A percentile compares a stretch with the other conserved stretches of the same genome.
Conservation (phyloP, 2,113 vertebrate species). For the Chionodraco myersi region DNA sequence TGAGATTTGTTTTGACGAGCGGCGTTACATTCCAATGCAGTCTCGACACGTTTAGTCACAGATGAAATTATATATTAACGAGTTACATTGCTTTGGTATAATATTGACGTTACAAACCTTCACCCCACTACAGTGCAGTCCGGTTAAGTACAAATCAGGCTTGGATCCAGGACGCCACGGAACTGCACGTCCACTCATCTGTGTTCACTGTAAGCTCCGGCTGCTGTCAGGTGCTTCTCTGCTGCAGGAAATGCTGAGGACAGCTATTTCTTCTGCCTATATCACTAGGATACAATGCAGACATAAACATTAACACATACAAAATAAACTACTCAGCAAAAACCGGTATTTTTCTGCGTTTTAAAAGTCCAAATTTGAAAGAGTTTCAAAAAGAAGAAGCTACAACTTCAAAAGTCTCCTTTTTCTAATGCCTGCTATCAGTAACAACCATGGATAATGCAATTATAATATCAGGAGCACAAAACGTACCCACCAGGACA, state of each 20-base stretch:
- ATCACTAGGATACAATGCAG: too few relatives aligned
- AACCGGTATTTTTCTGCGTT: too few relatives aligned
- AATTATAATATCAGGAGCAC: too few relatives aligned
- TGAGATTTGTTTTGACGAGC: not conserved
- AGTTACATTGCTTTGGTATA: not conserved
- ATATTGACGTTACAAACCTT: constrained; percentile 35
- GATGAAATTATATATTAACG: not conserved
- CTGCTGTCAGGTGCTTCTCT: constrained; percentile 5
- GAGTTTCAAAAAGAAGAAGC: too few relatives aligned
- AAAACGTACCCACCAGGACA: too few relatives aligned
- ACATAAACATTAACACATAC: too few relatives aligned
- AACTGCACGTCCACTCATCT: not conserved
- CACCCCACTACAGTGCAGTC: not conserved
- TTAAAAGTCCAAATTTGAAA: too few relatives aligned
- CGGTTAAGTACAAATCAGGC: constrained; percentile 3
- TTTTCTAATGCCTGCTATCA: too few relatives aligned
- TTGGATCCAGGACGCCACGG: not conserved
- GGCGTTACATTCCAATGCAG: fast-evolving
- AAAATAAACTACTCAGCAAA: too few relatives aligned
- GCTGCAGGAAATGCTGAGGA: not conserved
- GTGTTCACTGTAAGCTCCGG: not conserved
- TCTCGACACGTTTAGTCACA: fast-evolving
- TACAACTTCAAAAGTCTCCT: too few relatives aligned
- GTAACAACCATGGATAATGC: too few relatives aligned
- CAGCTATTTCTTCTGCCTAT: too few relatives aligned